Conservation (phyloP, 1,140 invertebrate genomes). For the Melanaphis sacchari region DNA sequence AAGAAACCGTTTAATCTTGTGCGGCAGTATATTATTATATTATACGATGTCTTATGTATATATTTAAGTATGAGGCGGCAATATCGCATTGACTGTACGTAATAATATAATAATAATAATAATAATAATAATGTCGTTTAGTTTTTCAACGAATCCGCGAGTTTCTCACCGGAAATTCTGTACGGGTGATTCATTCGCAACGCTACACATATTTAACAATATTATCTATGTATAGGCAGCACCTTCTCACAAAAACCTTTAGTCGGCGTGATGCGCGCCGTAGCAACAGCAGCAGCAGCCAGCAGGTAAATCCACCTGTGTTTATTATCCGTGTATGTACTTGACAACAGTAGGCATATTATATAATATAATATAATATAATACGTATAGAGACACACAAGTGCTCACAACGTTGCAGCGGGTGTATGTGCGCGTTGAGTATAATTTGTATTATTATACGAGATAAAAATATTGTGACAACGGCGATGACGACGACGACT, state of each 20-base stretch:
- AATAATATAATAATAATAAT: neutral
- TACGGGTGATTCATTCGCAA: neutral
- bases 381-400: neutral
- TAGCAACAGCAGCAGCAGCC: neutral
- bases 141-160: neutral
- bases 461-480: neutral
- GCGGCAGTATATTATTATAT: neutral
- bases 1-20: neutral
- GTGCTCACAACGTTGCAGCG: neutral
- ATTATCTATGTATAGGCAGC: neutral
- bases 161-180: constrained; percentile 23
- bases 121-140: neutral
- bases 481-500: neutral
- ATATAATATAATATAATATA: no score
- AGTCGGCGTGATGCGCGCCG: neutral
- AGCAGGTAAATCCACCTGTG: neutral
- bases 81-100: neutral
- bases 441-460: no score
- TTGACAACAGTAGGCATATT: neutral
- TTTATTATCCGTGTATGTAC: neutral
- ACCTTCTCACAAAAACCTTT: neutral
- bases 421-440: neutral
- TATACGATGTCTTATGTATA: neutral
- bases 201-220: neutral
- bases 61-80: neutral